Percentiles rank a stretch among this genome's conserved stretches.
phyloP scores from a whole-genome alignment of 2,888 invertebrate genomes.

The Andrena praecox region DNA sequence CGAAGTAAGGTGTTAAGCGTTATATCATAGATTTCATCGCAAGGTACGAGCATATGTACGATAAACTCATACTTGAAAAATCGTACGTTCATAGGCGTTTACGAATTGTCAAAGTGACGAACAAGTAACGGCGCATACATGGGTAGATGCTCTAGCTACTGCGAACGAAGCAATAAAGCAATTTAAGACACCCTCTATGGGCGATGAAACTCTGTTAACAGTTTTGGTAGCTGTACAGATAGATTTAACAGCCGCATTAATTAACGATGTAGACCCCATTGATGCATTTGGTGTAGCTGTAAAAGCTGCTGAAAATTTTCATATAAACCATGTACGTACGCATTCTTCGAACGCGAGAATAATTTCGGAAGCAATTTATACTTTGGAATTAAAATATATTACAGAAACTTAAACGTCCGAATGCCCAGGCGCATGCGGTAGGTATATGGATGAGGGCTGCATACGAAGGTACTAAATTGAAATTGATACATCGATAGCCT shows the following conservation, averaged over 20 bases:
- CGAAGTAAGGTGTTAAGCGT: slow-evolving; percentile 77
- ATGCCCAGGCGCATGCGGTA: slow-evolving; percentile 88
- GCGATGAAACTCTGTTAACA: slow-evolving; percentile 90
- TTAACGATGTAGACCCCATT: slow-evolving; percentile 69
- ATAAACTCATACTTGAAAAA: slow-evolving; percentile 4
- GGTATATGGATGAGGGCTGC: slow-evolving; percentile 87
- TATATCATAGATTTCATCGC: not conserved
- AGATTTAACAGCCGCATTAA: slow-evolving; percentile 72
- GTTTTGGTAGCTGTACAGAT: slow-evolving; percentile 78
- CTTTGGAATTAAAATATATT: slow-evolving; percentile 21
- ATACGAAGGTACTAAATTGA: slow-evolving; percentile 85
- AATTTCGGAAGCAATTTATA: not conserved
- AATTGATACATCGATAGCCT: slow-evolving; percentile 45
- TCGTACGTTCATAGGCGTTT: slow-evolving; percentile 64
- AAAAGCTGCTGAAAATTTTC: slow-evolving; percentile 82
- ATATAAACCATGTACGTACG: slow-evolving; percentile 64
- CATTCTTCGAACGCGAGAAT: not conserved
- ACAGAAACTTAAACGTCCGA: slow-evolving; percentile 83
- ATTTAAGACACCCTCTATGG: slow-evolving; percentile 89
- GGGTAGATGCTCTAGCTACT: slow-evolving; percentile 86
- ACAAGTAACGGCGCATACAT: slow-evolving; percentile 78
- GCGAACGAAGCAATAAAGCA: slow-evolving; percentile 87
- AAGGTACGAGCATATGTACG: too few species aligned
- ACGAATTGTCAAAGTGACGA: slow-evolving; percentile 32
- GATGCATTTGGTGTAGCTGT: slow-evolving; percentile 83